phyloP scores from a whole-genome alignment of 2,113 vertebrate species.

The Syngnathus floridae region DNA sequence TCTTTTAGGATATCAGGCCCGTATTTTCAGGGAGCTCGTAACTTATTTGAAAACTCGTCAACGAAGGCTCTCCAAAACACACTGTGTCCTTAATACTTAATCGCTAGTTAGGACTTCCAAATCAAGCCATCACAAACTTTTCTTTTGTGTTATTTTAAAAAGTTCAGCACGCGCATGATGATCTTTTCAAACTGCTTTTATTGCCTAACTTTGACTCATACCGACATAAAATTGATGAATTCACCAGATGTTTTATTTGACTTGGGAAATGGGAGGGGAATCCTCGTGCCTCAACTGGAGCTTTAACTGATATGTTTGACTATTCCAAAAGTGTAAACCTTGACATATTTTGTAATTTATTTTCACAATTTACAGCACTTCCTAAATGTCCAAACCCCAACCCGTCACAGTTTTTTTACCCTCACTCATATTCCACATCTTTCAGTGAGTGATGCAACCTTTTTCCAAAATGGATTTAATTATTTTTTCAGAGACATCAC shows the following conservation, averaged over 20 bases:
- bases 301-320: neutral
- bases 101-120: neutral
- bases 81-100: neutral
- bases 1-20: neutral
- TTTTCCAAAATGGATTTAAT: neutral
- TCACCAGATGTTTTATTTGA: slow-evolving; percentile 1
- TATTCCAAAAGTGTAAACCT: neutral
- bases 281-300: neutral
- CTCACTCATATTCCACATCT: neutral
- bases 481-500: no score
- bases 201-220: neutral
- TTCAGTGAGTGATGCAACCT: neutral
- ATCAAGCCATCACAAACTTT: neutral
- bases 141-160: neutral
- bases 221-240: slow-evolving; percentile 6
- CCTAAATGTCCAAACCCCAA: neutral
- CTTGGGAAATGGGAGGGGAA: neutral
- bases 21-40: neutral
- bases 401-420: neutral
- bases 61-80: neutral
- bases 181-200: slow-evolving; percentile 10
- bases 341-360: neutral
- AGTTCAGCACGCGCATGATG: neutral
- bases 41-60: neutral
- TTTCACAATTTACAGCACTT: neutral